These are phyloP conservation scores for Takifugu ocellatus DNA, from an alignment of 2,797 vertebrate genomes.

Conservation along the genomic window DNA sequence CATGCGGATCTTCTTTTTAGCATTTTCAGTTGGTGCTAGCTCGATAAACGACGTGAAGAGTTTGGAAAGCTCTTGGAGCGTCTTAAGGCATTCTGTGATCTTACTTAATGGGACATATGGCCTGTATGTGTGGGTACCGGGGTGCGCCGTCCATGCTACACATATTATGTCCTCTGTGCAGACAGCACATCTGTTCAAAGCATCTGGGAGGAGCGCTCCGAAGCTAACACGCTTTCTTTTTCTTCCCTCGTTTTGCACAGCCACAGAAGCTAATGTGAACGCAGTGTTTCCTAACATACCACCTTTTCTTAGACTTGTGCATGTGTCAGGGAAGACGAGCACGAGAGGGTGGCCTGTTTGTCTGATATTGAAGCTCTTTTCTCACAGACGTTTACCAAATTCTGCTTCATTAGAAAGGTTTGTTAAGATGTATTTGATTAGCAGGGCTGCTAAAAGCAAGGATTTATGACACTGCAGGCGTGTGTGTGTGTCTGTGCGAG, in stretches of 20 bases:
- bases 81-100: background rate
- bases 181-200: conserved; percentile 50
- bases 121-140: background rate
- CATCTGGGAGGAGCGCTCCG: conserved; percentile 48
- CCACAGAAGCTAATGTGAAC: conserved; percentile 14
- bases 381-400: background rate
- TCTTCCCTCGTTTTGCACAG: background rate
- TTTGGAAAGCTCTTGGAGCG: too few relatives aligned
- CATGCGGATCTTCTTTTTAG: too few relatives aligned
- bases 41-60: too few relatives aligned
- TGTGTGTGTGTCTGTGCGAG: conserved; percentile 6
- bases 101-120: background rate
- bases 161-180: conserved; percentile 21
- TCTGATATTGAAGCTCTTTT: conserved; percentile 27
- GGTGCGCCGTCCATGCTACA: too few relatives aligned
- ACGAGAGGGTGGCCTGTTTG: conserved; percentile 5
- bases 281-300: conserved; percentile 2
- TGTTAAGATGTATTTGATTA: background rate
- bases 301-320: background rate
- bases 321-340: background rate
- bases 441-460: background rate
- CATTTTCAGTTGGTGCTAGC: too few relatives aligned
- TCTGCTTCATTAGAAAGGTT: background rate
- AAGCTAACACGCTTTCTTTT: conserved; percentile 22
- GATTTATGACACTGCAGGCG: background rate